phyloP scores from a whole-genome alignment of 2,888 invertebrate genomes.

The Aporophyla lueneburgensis region DNA sequence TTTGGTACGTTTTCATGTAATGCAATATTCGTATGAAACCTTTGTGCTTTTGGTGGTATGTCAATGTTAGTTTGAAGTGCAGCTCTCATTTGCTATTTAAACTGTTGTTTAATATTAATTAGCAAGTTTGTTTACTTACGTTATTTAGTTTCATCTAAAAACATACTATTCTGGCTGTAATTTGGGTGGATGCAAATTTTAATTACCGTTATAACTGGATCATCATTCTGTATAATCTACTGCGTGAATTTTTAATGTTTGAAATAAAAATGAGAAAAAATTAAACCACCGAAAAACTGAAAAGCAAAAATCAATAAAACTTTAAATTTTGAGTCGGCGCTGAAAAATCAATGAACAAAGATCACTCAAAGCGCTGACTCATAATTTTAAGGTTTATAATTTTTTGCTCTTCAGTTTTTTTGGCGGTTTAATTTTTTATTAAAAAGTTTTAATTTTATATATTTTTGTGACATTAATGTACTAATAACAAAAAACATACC shows the following conservation, averaged over 20 bases:
- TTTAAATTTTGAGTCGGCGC: too few relatives aligned
- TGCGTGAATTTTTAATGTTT: not conserved
- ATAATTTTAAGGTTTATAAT: too few relatives aligned
- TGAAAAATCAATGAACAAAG: too few relatives aligned
- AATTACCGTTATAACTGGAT: not conserved
- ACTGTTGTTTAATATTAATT: constrained; percentile 6
- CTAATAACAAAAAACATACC: too few relatives aligned
- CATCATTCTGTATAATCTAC: not conserved
- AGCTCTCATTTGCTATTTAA: constrained; percentile 21
- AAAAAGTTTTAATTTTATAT: too few relatives aligned
- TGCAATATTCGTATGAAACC: constrained; percentile 23
- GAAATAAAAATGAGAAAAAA: not conserved
- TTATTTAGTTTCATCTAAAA: not conserved
- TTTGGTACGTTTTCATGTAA: not conserved
- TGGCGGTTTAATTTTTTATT: too few relatives aligned
- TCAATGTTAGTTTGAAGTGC: constrained; percentile 33
- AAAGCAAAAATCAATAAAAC: too few relatives aligned
- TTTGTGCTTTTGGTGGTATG: constrained; percentile 8
- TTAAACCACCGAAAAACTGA: too few relatives aligned
- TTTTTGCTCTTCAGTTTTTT: too few relatives aligned
- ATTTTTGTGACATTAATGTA: too few relatives aligned
- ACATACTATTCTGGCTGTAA: not conserved
- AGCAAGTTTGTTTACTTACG: not conserved
- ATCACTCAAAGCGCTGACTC: too few relatives aligned
- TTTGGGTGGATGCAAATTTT: not conserved